A percentile compares a stretch with the other conserved stretches of the same genome.
Conservation (phyloP, 53 echinoderm and acorn worm genomes). For the Apostichopus leukothele region DNA sequence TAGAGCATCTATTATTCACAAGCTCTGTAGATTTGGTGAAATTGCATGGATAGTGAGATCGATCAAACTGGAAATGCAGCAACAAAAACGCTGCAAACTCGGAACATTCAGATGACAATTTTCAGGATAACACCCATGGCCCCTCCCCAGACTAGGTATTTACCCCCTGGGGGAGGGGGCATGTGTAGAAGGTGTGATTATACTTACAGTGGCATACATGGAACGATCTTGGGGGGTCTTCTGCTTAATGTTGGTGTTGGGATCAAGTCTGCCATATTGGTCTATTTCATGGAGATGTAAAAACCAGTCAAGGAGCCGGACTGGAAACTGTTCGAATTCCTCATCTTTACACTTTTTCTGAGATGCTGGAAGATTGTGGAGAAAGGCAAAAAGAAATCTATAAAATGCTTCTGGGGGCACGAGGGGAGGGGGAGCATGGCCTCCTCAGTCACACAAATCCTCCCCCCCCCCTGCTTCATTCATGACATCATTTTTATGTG, state of each 20-base stretch:
- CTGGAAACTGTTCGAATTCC: conserved; percentile 72
- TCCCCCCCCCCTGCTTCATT: too few relatives aligned
- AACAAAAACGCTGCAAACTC: too few relatives aligned
- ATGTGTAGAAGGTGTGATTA: not conserved
- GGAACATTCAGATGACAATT: too few relatives aligned
- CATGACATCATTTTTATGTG: too few relatives aligned
- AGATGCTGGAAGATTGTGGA: conserved; percentile 53
- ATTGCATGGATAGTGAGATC: too few relatives aligned
- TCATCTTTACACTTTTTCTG: conserved; percentile 58
- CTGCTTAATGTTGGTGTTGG: conserved; percentile 65
- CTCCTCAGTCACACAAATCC: too few relatives aligned
- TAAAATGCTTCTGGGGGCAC: not conserved
- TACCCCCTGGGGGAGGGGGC: too few relatives aligned
- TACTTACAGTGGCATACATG: conserved; percentile 66
- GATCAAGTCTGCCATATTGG: conserved; percentile 69
- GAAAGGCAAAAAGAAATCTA: too few relatives aligned
- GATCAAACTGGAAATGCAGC: not conserved
- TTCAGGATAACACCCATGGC: too few relatives aligned
- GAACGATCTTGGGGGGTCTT: conserved; percentile 42
- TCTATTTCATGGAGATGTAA: conserved; percentile 81
- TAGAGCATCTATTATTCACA: too few relatives aligned
- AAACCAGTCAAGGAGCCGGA: conserved; percentile 93
- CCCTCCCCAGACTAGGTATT: too few relatives aligned
- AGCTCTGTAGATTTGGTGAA: too few relatives aligned
- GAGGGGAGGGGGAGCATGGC: not conserved